phyloP scores from a whole-genome alignment of 1,140 invertebrate genomes.

The Idris sp. region DNA sequence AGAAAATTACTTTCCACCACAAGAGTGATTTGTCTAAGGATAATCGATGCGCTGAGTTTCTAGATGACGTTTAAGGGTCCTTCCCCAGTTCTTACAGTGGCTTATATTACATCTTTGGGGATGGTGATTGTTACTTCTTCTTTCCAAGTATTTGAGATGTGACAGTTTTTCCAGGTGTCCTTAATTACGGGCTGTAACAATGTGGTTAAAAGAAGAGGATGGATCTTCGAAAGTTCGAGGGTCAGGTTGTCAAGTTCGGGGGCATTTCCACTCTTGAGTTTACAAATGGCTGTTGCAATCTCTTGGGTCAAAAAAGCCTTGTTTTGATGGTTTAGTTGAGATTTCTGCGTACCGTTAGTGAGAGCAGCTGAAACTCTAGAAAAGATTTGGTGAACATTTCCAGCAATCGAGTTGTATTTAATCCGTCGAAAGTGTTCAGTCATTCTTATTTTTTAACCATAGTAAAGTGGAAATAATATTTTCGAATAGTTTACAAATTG shows the following conservation, averaged over 20 bases:
- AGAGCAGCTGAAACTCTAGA: not conserved
- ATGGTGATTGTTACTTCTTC: conserved; percentile 24
- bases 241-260: not conserved
- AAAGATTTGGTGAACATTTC: conserved; percentile 10
- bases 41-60: conserved; percentile 14
- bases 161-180: conserved; percentile 13
- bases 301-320: no score
- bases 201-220: not conserved
- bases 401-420: conserved; percentile 5
- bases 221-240: conserved; percentile 8
- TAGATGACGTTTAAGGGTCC: conserved; percentile 23
- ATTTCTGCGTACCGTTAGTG: not conserved
- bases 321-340: not conserved
- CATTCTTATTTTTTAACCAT: conserved; percentile 14
- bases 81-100: conserved; percentile 21
- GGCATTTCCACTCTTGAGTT: no score
- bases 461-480: not conserved
- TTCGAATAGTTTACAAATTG: conserved; percentile 8
- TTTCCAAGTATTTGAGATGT: conserved; percentile 12
- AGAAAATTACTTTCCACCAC: conserved; percentile 3
- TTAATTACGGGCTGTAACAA: not conserved
- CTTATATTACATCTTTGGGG: conserved; percentile 20
- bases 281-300: no score
- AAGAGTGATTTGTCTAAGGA: conserved; percentile 19
- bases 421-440: conserved; percentile 1